Base-by-base conservation (phyloP, 2,797 vertebrate genomes). In the Odontamblyopus rebecca region DNA sequence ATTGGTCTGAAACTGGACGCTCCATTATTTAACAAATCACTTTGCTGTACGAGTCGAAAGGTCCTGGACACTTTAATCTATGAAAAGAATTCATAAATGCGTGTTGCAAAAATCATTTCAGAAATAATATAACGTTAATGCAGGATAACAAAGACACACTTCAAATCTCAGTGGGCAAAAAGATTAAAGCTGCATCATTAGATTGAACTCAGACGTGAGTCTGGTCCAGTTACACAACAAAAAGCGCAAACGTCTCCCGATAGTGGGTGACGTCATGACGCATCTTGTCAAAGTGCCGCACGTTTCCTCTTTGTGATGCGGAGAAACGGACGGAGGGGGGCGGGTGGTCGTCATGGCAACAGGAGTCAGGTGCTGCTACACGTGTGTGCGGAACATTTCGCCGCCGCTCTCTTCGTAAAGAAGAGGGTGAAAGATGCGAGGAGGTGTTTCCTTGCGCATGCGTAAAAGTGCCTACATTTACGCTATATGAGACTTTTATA, bases 271-370 rank as follows among this genome's bases (percentile, higher is more conserved):
- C 62, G 69, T 74, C 78, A 56, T 77, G 71, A 68, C 70, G 5
- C 13, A 27, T 56, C 16, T 48, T 9, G 68, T 26, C 54, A 56
- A 44, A 13, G n/a, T 38, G 57, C 12, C 79, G 79, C 70, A 60
- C 72, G 69, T 86, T 79, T 79, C 26, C 51, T 56, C 16, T 44
- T 72, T 23, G 26, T 71, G 51, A 73, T 68, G 81, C 70, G 51
- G 74, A 9, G n/a, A 68, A 59, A 72, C 23, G 12, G 41, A 76
- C 64, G 38, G 41, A 80, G 72, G 72, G 56, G 60, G 61, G 77
- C 60, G 63, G 81, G 75, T 77, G 67, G 90, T 90, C 80, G 90
- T 72, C 89, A 92, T 92, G 86, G 87, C 81, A 91, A 93, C 90
- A 82, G 74, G 74, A 86, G 81, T 85, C 86, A 86, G 83, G 88